A percentile compares a stretch with the other conserved stretches of the same genome.
Evolutionary conservation across 2,888 invertebrate genomes (phyloP).

Genomic region (Ormyrus labotus): DNA sequence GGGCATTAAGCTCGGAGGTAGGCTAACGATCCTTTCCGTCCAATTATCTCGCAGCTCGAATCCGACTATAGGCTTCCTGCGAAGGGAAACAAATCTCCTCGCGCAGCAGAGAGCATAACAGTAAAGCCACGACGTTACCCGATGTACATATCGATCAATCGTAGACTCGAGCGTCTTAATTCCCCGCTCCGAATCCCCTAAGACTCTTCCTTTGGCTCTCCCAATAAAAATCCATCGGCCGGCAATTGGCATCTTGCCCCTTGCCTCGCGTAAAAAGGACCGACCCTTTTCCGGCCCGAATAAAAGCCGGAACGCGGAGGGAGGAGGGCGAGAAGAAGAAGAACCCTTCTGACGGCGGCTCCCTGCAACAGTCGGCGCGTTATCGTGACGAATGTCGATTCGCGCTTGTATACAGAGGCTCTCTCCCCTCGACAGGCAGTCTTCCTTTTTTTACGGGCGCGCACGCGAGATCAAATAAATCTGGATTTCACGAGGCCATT

Average conservation of each 20-base stretch:
- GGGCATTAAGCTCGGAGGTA: no score
- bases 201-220: neutral
- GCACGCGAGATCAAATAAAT: conserved; percentile 48
- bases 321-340: no score
- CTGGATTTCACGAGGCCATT: conserved; percentile 52
- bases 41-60: no score
- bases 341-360: neutral
- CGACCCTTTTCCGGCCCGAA: no score
- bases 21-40: no score
- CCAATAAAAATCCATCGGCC: conserved; percentile 41
- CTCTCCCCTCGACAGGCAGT: neutral
- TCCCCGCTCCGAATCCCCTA: conserved; percentile 12
- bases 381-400: conserved; percentile 43
- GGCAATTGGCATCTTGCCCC: neutral
- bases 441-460: conserved; percentile 19
- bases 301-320: no score
- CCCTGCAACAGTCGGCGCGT: neutral
- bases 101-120: no score
- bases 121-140: no score
- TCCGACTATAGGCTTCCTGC: no score
- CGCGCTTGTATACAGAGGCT: neutral
- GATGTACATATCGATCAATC: conserved; percentile 30
- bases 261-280: no score
- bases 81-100: no score
- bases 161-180: conserved; percentile 28